Evolutionary conservation across 2,888 invertebrate genomes (phyloP).

Genomic region (Punctoribates punctum): DNA sequence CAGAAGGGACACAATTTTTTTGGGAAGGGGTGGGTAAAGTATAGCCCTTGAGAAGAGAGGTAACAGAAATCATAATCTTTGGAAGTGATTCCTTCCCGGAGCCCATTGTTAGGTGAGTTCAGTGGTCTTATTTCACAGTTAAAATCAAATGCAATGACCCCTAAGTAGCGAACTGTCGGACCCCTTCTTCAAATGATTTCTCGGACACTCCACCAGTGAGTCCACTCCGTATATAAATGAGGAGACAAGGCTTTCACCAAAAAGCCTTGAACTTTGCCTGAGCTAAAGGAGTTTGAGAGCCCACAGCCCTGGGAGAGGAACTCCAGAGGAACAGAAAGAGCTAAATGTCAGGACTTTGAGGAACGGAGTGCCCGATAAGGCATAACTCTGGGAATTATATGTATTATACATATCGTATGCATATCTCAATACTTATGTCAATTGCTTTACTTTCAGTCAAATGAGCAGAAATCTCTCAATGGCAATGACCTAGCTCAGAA

Average conservation of each 20-base stretch:
- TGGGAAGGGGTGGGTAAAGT: background rate
- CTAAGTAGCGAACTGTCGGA: background rate
- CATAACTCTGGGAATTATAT: too few relatives aligned
- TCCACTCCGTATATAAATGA: too few relatives aligned
- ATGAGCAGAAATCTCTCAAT: too few relatives aligned
- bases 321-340: too few relatives aligned
- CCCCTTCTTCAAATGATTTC: background rate
- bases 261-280: background rate
- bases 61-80: background rate
- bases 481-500: too few relatives aligned
- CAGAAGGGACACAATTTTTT: background rate
- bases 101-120: background rate
- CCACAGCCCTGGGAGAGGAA: background rate
- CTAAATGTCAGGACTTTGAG: too few relatives aligned
- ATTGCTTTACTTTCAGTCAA: too few relatives aligned
- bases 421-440: too few relatives aligned
- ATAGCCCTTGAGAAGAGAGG: background rate
- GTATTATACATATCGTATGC: too few relatives aligned
- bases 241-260: background rate
- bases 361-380: too few relatives aligned
- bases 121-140: background rate
- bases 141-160: constrained; percentile 6
- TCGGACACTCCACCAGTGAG: background rate
- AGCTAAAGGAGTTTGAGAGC: background rate
- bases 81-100: constrained; percentile 6